phyloP scores from a whole-genome alignment of 2,888 invertebrate species.

The Myathropa florea region DNA sequence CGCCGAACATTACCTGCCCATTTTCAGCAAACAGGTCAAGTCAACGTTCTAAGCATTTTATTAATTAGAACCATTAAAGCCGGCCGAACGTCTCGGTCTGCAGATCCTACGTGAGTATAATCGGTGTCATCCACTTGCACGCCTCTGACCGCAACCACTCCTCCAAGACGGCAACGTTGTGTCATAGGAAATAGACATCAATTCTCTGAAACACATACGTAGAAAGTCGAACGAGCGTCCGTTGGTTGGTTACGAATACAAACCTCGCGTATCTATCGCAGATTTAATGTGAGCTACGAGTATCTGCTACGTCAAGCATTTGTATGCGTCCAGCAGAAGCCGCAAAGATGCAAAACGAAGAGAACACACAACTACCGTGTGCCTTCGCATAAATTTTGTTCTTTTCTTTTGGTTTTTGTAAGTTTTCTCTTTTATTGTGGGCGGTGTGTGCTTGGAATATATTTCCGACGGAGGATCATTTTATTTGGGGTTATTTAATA shows the following conservation, averaged over 20 bases:
- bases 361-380: constrained; percentile 20
- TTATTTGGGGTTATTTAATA: not conserved
- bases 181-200: not conserved
- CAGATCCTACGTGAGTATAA: constrained; percentile 24
- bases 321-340: constrained; percentile 33
- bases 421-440: not conserved
- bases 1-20: not conserved
- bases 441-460: constrained; percentile 35
- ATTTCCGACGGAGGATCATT: not conserved
- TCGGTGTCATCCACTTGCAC: constrained; percentile 12
- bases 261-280: constrained; percentile 34
- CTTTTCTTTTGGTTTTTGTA: not conserved
- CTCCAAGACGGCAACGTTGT: not conserved
- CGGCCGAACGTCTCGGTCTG: not conserved
- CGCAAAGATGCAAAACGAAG: constrained; percentile 35
- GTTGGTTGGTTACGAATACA: constrained; percentile 59
- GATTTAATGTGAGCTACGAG: constrained; percentile 27
- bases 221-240: constrained; percentile 50
- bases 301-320: constrained; percentile 49
- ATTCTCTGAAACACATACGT: constrained; percentile 17
- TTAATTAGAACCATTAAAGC: constrained; percentile 9
- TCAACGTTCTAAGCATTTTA: not conserved
- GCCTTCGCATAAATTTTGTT: constrained; percentile 16
- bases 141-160: not conserved
- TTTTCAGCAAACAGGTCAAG: constrained; percentile 25